Percentiles rank a stretch among this genome's conserved stretches.
Conservation (phyloP, 2,113 vertebrate species). For the Bettongia penicillata region DNA sequence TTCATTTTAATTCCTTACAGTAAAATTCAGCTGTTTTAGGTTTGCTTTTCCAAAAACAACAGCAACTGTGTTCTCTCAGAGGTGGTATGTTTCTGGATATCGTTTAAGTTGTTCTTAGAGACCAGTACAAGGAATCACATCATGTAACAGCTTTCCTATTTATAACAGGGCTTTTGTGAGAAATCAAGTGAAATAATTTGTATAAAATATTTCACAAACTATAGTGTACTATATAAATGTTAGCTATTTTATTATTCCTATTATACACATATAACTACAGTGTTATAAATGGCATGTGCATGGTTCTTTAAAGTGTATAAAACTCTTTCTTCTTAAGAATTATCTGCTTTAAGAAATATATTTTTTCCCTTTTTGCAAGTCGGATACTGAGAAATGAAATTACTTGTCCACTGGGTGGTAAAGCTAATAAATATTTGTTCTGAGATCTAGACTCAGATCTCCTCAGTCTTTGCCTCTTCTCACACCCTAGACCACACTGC, state of each 20-base stretch:
- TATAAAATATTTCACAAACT: background rate
- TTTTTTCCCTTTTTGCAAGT: background rate
- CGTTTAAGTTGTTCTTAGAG: background rate
- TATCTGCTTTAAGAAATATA: background rate
- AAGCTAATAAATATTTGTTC: background rate
- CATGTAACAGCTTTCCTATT: background rate
- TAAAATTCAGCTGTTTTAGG: conserved; percentile 3
- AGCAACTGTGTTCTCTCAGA: background rate
- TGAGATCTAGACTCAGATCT: background rate
- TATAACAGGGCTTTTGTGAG: background rate
- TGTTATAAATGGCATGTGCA: background rate
- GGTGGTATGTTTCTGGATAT: background rate
- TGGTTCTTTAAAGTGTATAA: background rate
- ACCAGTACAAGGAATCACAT: background rate
- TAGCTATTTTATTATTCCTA: background rate
- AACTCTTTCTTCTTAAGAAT: background rate
- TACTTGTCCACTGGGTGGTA: background rate
- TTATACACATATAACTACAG: background rate
- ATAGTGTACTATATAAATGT: background rate
- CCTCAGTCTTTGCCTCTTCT: background rate
- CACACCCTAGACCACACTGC: background rate
- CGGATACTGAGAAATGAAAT: background rate
- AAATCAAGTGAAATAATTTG: background rate
- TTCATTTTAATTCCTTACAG: background rate
- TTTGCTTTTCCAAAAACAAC: background rate